phyloP scores from a whole-genome alignment of 1,140 invertebrate genomes.

The Tribolium castaneum region DNA sequence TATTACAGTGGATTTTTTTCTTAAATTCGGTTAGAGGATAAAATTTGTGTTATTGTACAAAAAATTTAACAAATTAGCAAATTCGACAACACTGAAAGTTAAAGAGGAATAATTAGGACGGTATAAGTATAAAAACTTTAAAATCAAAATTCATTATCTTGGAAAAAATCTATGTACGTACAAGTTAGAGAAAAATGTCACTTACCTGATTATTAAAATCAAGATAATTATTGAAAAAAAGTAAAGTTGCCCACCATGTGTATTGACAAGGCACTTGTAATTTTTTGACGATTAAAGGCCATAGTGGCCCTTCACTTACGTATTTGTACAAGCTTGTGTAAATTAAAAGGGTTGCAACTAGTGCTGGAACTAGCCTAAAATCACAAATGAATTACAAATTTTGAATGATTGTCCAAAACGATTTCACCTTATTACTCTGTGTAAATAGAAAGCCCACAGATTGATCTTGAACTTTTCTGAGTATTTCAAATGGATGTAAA shows the following conservation, averaged over 20 bases:
- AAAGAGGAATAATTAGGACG: too few species aligned
- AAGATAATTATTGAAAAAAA: constrained; percentile 47
- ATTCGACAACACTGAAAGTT: too few species aligned
- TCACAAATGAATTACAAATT: too few species aligned
- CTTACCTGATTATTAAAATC: constrained; percentile 34
- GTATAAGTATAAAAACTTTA: too few species aligned
- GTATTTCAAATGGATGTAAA: constrained; percentile 68
- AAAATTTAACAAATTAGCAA: too few species aligned
- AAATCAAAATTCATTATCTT: too few species aligned
- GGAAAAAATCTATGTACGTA: too few species aligned
- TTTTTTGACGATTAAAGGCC: constrained; percentile 44
- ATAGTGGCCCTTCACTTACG: constrained; percentile 49
- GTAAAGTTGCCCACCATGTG: constrained; percentile 45
- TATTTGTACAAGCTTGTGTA: constrained; percentile 51
- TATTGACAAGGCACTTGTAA: constrained; percentile 21
- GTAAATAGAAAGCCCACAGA: constrained; percentile 39
- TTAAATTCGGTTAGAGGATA: too few species aligned
- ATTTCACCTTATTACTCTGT: constrained; percentile 41
- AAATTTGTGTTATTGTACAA: too few species aligned
- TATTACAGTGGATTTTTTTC: too few species aligned
- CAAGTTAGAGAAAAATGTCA: neutral
- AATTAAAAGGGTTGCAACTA: constrained; percentile 49
- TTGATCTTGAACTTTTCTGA: constrained; percentile 39
- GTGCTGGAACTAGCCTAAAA: constrained; percentile 42
- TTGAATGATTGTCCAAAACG: too few species aligned